Percentiles rank a stretch among this genome's conserved stretches.
Conservation (phyloP, 2,888 invertebrate species). For the Ferdinandea cuprea region DNA sequence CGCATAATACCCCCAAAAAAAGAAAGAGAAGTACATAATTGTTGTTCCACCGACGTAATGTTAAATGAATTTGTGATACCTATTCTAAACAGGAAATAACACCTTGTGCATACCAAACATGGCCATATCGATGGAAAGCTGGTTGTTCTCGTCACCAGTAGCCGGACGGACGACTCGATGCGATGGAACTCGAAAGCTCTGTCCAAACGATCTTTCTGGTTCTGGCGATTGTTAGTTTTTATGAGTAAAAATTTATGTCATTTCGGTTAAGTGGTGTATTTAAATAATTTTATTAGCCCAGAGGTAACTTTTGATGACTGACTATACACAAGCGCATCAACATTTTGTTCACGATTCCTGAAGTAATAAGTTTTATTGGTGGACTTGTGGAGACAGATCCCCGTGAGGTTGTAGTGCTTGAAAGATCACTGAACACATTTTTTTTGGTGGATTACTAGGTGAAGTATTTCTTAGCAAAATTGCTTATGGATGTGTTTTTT, state of each 20-base stretch:
- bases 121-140: constrained; percentile 69
- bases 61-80: constrained; percentile 71
- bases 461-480: too few species aligned
- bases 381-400: constrained; percentile 38
- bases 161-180: constrained; percentile 43
- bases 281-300: constrained; percentile 64
- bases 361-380: constrained; percentile 65
- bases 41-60: constrained; percentile 57
- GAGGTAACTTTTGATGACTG: constrained; percentile 55
- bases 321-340: constrained; percentile 21
- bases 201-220: constrained; percentile 26
- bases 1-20: constrained; percentile 30
- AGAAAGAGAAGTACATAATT: too few species aligned
- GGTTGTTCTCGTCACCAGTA: constrained; percentile 55
- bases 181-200: constrained; percentile 43
- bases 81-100: constrained; percentile 75
- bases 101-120: constrained; percentile 71
- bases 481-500: too few species aligned
- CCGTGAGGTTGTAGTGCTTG: constrained; percentile 25
- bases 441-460: constrained; percentile 20
- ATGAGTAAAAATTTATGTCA: constrained; percentile 62
- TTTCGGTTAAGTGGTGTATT: constrained; percentile 67
- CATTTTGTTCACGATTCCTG: constrained; percentile 65
- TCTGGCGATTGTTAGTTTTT: constrained; percentile 24
- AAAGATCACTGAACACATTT: constrained; percentile 31